Evolutionary conservation across 2,888 invertebrate species (phyloP), one percentile per base, ranked within the genome.

Genomic region (Cancer borealis): DNA sequence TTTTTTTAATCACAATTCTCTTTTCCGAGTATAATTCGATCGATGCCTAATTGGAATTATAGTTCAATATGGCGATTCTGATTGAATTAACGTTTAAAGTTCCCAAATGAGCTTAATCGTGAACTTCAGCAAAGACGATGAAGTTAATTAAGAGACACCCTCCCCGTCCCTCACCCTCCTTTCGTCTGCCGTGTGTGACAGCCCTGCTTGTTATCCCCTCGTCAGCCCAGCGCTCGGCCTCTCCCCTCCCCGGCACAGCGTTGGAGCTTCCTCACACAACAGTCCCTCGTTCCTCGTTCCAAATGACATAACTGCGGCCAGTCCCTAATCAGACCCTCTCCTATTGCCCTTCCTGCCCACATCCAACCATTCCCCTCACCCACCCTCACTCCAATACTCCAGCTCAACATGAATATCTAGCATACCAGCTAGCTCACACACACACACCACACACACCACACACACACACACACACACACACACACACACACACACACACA

Each of bases 71-170:
- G 21, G 30, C 26, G 30, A 30, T 79, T 79, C 2, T 30, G 79
- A 79, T 30, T 30, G 79, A 79, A 30, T 79, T 30, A 79, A 79
- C 79, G 30, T 79, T 79, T 30, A 30, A 79, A 79, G 79, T 30
- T 79, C 8, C 79, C 30, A 79, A 79, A 79, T 79, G 79, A 79
- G 79, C 79, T 79, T 79, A 79, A 79, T 79, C 79, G 79, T 12
- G 5, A 79, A 79, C 79, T 79, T 73, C 73, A 73, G 73, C 54
- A 54, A 17, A 21, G 79, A 30, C 21, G 79, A 79, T 79, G 10
- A 30, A 30, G 30, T 79, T 79, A 79, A 79, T 79, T 79, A 79
- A 79, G 30, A 79, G 79, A 14, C 79, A 0, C 79, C 79, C 12
- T 79, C 26, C 79, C 26, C 79, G 26, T 26, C 12, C 30, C 79